These are phyloP conservation scores for Spisula solida DNA, from an alignment of 2,888 invertebrate genomes.

Conservation along the genomic window DNA sequence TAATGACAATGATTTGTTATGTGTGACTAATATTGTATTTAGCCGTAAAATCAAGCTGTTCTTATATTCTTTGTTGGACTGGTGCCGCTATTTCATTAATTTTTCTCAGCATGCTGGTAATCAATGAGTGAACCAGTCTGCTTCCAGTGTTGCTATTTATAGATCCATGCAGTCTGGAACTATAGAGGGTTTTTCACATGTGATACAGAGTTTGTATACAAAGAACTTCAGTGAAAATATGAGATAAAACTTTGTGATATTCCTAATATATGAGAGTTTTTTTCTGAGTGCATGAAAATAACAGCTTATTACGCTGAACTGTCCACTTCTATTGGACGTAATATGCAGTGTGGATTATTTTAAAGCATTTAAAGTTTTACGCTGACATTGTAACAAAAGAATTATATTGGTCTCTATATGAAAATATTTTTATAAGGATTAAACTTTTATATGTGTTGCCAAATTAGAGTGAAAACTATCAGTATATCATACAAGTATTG, in stretches of 20 bases:
- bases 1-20: neutral
- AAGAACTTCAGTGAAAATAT: conserved; percentile 35
- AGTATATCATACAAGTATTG: neutral
- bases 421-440: conserved; percentile 26
- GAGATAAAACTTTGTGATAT: conserved; percentile 26
- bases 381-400: neutral
- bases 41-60: neutral
- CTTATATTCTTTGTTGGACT: conserved; percentile 43
- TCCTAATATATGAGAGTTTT: neutral
- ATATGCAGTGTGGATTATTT: conserved; percentile 4
- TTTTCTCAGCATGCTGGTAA: conserved; percentile 37
- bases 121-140: conserved; percentile 51
- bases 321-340: neutral
- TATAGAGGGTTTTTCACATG: neutral
- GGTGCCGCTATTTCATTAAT: conserved; percentile 46
- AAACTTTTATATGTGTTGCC: neutral
- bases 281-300: neutral
- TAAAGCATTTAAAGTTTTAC: neutral
- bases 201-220: conserved; percentile 45
- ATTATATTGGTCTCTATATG: neutral
- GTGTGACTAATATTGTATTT: conserved; percentile 30
- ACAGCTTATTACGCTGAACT: neutral
- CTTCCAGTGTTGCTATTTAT: conserved; percentile 52
- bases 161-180: conserved; percentile 30
- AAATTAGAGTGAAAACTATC: neutral